Evolutionary conservation across 37 sponge, comb jelly and placozoan genomes (phyloP).

Genomic region (Oscarella lobularis): DNA sequence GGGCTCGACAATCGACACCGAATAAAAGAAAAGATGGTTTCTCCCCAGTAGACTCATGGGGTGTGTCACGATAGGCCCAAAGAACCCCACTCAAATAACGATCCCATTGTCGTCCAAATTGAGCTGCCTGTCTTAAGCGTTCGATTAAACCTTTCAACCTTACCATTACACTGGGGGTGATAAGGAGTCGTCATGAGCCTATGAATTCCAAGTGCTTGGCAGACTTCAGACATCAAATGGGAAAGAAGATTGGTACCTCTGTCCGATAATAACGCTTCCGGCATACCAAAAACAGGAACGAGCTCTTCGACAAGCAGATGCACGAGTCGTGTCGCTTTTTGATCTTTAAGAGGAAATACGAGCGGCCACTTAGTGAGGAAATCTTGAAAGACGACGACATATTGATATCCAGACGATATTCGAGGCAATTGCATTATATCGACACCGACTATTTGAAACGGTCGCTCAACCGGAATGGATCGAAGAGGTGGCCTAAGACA

Average conservation of each 20-base stretch:
- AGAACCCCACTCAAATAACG: conserved; percentile 21
- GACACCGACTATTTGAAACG: conserved; percentile 38
- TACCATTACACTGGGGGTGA: conserved; percentile 25
- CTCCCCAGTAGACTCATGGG: conserved; percentile 20
- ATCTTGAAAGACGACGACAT: conserved; percentile 44
- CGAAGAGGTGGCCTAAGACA: conserved; percentile 19
- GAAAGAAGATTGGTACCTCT: conserved; percentile 28
- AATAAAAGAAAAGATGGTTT: conserved; percentile 27
- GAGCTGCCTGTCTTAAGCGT: conserved; percentile 21
- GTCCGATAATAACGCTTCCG: conserved; percentile 36
- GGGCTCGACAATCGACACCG: conserved; percentile 20
- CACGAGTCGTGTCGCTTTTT: conserved; percentile 20
- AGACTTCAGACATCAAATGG: conserved; percentile 24
- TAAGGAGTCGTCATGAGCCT: conserved; percentile 27
- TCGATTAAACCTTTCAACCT: conserved; percentile 13
- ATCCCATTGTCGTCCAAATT: conserved; percentile 40
- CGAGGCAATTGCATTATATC: conserved; percentile 26
- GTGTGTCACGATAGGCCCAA: conserved; percentile 28
- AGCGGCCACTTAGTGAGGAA: conserved; percentile 43
- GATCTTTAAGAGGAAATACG: conserved; percentile 26
- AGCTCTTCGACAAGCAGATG: conserved; percentile 19
- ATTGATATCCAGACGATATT: conserved; percentile 6
- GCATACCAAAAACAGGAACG: conserved; percentile 32
- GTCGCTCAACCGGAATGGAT: conserved; percentile 30
- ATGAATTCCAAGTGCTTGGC: conserved; percentile 7